Evolutionary conservation across 1,140 invertebrate genomes (phyloP), one percentile per base, ranked within the genome.

Genomic region (Heliothis subflexa): DNA sequence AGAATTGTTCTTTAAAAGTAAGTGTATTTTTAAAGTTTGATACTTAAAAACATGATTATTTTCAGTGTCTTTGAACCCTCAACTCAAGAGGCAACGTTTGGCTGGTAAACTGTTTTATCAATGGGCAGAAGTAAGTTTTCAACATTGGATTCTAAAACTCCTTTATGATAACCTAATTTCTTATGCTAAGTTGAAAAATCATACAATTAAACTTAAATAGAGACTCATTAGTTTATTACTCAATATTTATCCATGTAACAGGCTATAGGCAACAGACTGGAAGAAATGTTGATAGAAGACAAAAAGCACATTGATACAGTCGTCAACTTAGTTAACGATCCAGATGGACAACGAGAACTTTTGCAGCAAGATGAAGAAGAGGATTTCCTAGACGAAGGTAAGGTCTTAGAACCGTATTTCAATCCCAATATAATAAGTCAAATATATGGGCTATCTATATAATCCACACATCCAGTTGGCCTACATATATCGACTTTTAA

Each of bases 101-200:
- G 99, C 99, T 50, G 99, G 99, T 11, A 98, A 99, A 95, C 96
- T 99, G 95, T 99, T 99, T 92, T 98, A 99, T 92, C 98, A 98
- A 88, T 99, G 99, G 99, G 99, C 97, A 71, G 98, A 99, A 95
- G 98, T 98, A 95, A 94, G 83, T 78, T 16, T 74, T 50, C 11
- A 66, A 47, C 18, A 47, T 33, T 33, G 0, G 33, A 7, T 40
- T 40, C 33, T 7, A 40, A 7, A 40, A 40, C 33, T 40, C 0
- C 33, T 7, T 2, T 28, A 28, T 28, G 28, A 4, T 28, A 28
- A 28, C 28, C 4, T 28, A 28, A 28, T 28, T 28, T 47, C 4
- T 66, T 47, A 16, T 1, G 0, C 50, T 54, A 7, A 16, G 4
- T 54, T 62, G 28, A 40, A 21, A 64, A 25, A 25, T 25, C 21